Evolutionary conservation across 2,113 vertebrate genomes (phyloP).

Genomic region (Seriola quinqueradiata): DNA sequence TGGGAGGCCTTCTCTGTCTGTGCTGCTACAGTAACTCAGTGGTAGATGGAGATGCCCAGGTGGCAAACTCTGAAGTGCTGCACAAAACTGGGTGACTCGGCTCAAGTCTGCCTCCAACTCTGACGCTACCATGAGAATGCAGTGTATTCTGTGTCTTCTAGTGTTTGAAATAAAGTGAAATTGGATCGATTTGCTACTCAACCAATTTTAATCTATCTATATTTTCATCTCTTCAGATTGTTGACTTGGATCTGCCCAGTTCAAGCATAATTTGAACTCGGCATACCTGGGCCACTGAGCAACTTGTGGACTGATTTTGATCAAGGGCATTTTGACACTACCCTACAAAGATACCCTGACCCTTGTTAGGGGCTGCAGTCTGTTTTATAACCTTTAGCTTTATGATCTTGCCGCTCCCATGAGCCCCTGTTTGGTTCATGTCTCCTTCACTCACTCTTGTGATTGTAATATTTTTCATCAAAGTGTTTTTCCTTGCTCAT

Average conservation of each 20-base stretch:
- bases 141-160: neutral
- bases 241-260: neutral
- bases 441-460: slow-evolving; percentile 33
- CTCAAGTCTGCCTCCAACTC: neutral
- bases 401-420: slow-evolving; percentile 2
- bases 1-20: slow-evolving; percentile 42
- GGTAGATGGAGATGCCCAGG: slow-evolving; percentile 7
- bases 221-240: too few relatives aligned
- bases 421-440: slow-evolving; percentile 12
- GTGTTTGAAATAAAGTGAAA: slow-evolving; percentile 17
- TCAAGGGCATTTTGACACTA: slow-evolving; percentile 14
- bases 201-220: neutral
- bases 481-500: slow-evolving; percentile 12
- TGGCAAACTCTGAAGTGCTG: neutral
- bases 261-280: neutral
- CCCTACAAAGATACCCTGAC: slow-evolving; percentile 1
- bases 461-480: slow-evolving; percentile 44
- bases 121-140: too few relatives aligned
- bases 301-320: slow-evolving; percentile 16
- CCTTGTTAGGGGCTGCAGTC: neutral
- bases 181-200: neutral
- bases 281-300: neutral
- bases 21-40: slow-evolving; percentile 13
- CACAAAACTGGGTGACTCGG: slow-evolving; percentile 1
- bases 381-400: slow-evolving; percentile 33